Conservation (phyloP, 2,113 vertebrate species). For the Oostethus manadensis region DNA sequence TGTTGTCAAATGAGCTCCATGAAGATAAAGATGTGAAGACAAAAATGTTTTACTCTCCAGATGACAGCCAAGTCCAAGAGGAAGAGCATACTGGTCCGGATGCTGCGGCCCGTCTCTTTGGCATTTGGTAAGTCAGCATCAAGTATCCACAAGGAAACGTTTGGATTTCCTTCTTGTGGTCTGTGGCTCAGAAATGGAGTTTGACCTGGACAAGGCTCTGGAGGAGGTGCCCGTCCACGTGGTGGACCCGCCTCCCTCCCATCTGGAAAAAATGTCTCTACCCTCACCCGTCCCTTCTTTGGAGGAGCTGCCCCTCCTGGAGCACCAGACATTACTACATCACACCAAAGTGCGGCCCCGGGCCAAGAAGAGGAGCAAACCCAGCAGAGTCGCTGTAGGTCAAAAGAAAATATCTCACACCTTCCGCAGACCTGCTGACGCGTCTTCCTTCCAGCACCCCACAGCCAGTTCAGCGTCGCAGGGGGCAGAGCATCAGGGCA, state of each 20-base stretch:
- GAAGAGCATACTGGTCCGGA: conserved; percentile 94
- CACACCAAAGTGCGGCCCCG: conserved; percentile 87
- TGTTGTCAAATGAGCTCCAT: neutral
- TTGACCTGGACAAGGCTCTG: conserved; percentile 92
- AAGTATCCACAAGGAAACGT: too few relatives aligned
- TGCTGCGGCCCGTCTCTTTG: conserved; percentile 90
- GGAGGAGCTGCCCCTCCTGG: conserved; percentile 77
- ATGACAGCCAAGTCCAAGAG: conserved; percentile 92
- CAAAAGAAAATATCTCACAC: neutral
- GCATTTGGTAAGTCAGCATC: conserved; percentile 79
- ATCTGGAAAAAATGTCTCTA: conserved; percentile 1
- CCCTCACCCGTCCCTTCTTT: conserved; percentile 67
- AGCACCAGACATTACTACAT: conserved; percentile 81
- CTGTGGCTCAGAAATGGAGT: conserved; percentile 83
- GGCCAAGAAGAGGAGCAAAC: conserved; percentile 81
- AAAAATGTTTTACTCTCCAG: conserved; percentile 50
- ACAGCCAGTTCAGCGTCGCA: conserved; percentile 51
- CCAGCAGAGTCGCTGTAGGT: conserved; percentile 79
- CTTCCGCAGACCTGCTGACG: neutral
- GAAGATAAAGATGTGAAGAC: neutral
- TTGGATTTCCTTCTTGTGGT: neutral
- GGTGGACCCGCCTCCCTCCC: conserved; percentile 75
- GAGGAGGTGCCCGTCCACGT: conserved; percentile 90
- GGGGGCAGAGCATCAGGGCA: conserved; percentile 77
- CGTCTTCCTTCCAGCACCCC: conserved; percentile 13